phyloP scores from a whole-genome alignment of 2,797 vertebrate species.

The Enteromius unitaeniatus region DNA sequence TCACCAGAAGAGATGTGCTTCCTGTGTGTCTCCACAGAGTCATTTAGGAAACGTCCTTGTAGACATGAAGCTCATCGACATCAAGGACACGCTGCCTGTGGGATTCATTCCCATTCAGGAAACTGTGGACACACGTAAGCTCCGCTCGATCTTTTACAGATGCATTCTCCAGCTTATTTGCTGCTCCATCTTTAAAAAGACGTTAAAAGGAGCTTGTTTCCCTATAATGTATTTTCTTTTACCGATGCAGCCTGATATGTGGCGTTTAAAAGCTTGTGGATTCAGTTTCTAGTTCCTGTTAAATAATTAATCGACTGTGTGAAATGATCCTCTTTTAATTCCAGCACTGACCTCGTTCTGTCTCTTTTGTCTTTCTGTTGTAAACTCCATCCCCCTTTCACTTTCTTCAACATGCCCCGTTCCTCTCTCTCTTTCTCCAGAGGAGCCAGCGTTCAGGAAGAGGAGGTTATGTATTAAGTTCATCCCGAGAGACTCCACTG shows the following conservation, averaged over 20 bases:
- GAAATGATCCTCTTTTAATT: slow-evolving; percentile 29
- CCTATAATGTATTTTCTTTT: not conserved
- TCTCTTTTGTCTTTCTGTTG: slow-evolving; percentile 11
- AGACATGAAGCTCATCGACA: slow-evolving; percentile 98
- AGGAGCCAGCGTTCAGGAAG: slow-evolving; percentile 95
- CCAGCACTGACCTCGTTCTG: not conserved
- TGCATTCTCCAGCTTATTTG: not conserved
- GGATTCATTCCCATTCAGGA: slow-evolving; percentile 99
- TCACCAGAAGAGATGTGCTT: not conserved
- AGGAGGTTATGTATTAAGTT: slow-evolving; percentile 97
- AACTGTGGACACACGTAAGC: slow-evolving; percentile 96
- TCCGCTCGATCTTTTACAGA: not conserved
- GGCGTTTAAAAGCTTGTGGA: not conserved
- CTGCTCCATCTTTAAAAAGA: no score
- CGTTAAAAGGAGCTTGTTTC: not conserved
- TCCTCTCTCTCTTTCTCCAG: slow-evolving; percentile 69
- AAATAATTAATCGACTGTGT: slow-evolving; percentile 36
- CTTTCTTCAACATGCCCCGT: slow-evolving; percentile 5
- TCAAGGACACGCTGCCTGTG: slow-evolving; percentile 96
- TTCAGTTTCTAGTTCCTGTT: slow-evolving; percentile 11
- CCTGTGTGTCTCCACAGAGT: slow-evolving; percentile 79
- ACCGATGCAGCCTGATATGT: not conserved
- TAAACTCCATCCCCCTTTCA: slow-evolving; percentile 1
- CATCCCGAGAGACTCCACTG: slow-evolving; percentile 97
- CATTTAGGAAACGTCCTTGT: slow-evolving; percentile 97